These are phyloP conservation scores for Galeopterus variegatus DNA, from an alignment of 2,113 vertebrate species.

Conservation along the genomic window DNA sequence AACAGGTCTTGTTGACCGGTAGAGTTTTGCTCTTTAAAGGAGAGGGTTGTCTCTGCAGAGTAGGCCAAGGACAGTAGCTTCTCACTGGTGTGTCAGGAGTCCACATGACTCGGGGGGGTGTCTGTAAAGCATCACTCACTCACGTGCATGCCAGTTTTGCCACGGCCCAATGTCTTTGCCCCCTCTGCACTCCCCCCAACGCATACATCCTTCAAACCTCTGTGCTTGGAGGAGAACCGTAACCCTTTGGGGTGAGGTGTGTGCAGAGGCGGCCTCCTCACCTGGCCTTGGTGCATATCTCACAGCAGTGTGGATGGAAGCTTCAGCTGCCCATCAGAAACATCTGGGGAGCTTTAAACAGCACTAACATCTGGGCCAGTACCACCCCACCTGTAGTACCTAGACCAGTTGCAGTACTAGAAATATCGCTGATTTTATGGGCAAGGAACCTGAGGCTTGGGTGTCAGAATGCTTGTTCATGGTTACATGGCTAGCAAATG, in stretches of 20 bases:
- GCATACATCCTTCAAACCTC: background rate
- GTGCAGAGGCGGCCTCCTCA: background rate
- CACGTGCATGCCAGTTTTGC: background rate
- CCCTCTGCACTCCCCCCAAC: accelerated
- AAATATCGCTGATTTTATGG: background rate
- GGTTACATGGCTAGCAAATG: background rate
- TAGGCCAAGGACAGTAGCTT: background rate
- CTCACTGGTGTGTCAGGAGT: background rate
- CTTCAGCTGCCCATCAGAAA: background rate
- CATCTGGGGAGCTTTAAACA: background rate
- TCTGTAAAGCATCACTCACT: background rate
- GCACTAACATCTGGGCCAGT: accelerated
- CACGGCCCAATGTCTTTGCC: accelerated
- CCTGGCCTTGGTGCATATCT: background rate
- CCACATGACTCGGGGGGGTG: background rate
- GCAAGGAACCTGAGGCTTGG: background rate
- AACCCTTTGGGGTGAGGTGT: background rate
- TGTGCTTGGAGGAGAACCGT: background rate
- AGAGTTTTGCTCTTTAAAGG: background rate
- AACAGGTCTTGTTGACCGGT: background rate
- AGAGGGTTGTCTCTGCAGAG: background rate
- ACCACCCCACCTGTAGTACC: background rate
- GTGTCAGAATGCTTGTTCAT: background rate
- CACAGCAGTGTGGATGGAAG: background rate
- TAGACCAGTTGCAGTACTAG: background rate